Evolutionary conservation across 2,113 vertebrate genomes (phyloP).

Genomic region (Genyomyrus donnyi): DNA sequence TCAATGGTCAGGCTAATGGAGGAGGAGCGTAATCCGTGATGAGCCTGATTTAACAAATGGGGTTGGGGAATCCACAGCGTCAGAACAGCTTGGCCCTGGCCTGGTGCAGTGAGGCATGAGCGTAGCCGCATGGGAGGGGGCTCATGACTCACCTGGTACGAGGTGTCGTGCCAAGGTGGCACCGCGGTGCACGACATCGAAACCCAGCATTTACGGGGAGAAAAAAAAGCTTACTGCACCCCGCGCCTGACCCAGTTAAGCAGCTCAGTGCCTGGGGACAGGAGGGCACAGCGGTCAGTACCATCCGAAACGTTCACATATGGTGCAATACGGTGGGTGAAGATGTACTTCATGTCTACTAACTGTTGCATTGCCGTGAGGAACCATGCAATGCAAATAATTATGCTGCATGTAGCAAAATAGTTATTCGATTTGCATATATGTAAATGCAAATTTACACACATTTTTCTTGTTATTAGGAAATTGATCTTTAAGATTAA

Average conservation of each 20-base stretch:
- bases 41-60: not conserved
- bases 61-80: not conserved
- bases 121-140: not conserved
- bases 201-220: not conserved
- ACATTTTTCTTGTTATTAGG: too few relatives aligned
- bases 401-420: not conserved
- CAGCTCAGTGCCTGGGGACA: not conserved
- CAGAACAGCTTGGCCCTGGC: not conserved
- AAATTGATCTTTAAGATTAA: not conserved
- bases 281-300: not conserved
- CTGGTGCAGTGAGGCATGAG: not conserved
- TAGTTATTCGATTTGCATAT: not conserved
- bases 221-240: not conserved
- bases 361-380: not conserved
- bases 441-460: not conserved
- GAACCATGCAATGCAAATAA: not conserved
- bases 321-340: too few relatives aligned
- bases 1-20: not conserved
- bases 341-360: not conserved
- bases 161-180: not conserved
- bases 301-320: not conserved
- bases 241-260: slow-evolving; percentile 2
- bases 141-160: slow-evolving; percentile 6
- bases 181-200: not conserved
- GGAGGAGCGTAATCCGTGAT: not conserved